Evolutionary conservation across 2,113 vertebrate species (phyloP).

Genomic region (Syrmaticus mikado): DNA sequence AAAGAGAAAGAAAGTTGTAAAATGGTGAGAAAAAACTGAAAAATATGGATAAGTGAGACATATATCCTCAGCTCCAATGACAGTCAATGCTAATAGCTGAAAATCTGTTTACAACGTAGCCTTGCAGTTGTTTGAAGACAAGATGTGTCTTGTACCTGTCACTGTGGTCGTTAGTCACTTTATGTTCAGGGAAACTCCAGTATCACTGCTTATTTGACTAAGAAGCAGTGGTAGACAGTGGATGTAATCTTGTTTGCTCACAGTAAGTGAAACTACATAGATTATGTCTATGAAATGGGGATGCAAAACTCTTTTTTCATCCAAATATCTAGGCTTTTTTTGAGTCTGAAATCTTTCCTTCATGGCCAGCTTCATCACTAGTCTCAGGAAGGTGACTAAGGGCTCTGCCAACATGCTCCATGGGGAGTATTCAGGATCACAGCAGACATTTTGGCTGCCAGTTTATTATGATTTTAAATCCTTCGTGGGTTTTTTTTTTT

Average conservation of each 20-base stretch:
- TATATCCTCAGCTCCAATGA: neutral
- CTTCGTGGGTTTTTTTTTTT: neutral
- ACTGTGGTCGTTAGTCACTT: neutral
- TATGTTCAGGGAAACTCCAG: neutral
- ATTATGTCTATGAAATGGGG: neutral
- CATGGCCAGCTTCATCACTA: neutral
- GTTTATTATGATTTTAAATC: neutral
- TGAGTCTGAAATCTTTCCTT: neutral
- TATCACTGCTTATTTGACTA: neutral
- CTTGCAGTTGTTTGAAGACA: neutral
- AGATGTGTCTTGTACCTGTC: neutral
- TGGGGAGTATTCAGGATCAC: neutral
- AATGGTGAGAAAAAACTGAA: constrained; percentile 12
- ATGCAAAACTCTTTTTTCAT: neutral
- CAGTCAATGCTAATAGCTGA: neutral
- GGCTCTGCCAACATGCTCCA: neutral
- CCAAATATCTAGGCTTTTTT: neutral
- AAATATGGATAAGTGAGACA: neutral
- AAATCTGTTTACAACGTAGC: neutral
- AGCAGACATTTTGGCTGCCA: neutral
- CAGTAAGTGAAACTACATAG: neutral
- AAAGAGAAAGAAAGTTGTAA: neutral
- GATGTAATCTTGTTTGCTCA: neutral
- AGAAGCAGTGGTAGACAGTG: neutral
- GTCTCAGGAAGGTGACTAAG: neutral